Evolutionary conservation across 2,888 invertebrate species (phyloP), one percentile per base, ranked within the genome.

Genomic region (Rotaria sp.): DNA sequence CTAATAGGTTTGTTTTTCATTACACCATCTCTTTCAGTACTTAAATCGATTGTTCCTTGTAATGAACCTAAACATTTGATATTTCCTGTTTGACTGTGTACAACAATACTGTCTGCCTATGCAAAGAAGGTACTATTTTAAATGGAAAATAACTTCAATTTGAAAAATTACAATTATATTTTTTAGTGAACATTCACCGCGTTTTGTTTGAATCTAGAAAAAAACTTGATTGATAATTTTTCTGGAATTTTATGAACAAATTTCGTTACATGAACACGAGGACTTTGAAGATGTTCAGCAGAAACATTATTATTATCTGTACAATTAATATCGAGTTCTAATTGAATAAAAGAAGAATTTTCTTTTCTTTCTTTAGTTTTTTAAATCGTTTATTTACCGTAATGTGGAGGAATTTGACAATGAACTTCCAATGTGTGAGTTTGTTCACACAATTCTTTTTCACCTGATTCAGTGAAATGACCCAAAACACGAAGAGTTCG

Each of bases 21-120:
- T 74, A 74, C 74, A 38, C 74, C 74, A 35, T 74, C 74, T 74
- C 74, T 30, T 38, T 74, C 74, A 15, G 74, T 74, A 74, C 74
- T 74, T 38, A 74, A 74, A 74, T 74, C 74, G 38, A 74, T 74
- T 8, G 74, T 38, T 21, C 74, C 74, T 8, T 74, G 74, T 24
- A 74, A 21, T 74, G 74, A 74, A 35, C 74, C 74, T 13, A 38
- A 74, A 74, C 74, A 74, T 26, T 5, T 74, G 1, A 74, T 74
- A 38, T 74, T 74, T 30, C 74, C 74, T 4, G 74, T 38, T 74
- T 74, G 74, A 74, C 74, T 74, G 38, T 74, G 74, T 30, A 74
- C 74, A 35, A 74, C 74, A 74, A 74, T 74, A 38, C 74, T 74
- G 5, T 74, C 38, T 35, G 74, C 74, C 74, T 74, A 74, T 74